phyloP scores from a whole-genome alignment of 2,888 invertebrate genomes.

The Ceriagrion tenellum region DNA sequence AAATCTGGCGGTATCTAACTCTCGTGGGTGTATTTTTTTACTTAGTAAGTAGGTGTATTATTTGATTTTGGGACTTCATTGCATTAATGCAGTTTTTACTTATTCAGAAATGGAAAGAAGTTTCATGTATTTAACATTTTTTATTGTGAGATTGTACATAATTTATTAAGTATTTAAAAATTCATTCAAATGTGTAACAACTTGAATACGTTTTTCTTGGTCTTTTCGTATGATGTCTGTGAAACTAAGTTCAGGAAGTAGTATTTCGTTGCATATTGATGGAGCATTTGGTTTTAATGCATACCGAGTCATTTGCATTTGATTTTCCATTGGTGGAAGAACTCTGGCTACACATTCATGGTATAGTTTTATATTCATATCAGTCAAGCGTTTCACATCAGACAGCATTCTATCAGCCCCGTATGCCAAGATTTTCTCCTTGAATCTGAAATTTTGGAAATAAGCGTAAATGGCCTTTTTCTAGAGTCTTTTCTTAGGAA shows the following conservation, averaged over 20 bases:
- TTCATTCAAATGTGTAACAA: neutral
- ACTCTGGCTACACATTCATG: neutral
- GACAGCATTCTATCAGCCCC: slow-evolving; percentile 27
- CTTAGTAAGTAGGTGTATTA: too few species aligned
- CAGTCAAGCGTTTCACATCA: neutral
- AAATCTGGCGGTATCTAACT: too few species aligned
- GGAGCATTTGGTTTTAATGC: neutral
- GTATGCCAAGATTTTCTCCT: neutral
- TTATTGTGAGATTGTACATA: too few species aligned
- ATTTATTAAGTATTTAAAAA: slow-evolving; percentile 2
- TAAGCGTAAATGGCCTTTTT: neutral
- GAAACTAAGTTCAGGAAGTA: slow-evolving; percentile 48
- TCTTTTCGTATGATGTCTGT: slow-evolving; percentile 18
- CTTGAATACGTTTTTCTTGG: neutral
- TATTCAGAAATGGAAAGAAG: too few species aligned
- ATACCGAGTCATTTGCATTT: neutral
- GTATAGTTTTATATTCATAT: slow-evolving; percentile 2
- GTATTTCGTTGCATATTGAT: neutral
- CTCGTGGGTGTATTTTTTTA: too few species aligned
- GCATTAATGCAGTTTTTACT: too few species aligned
- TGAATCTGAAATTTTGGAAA: slow-evolving; percentile 25
- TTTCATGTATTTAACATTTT: too few species aligned
- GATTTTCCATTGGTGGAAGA: neutral
- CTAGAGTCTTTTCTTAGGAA: neutral
- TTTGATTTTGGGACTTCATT: too few species aligned